Evolutionary conservation across 1,140 invertebrate species (phyloP).

Genomic region (Octopus sinensis): DNA sequence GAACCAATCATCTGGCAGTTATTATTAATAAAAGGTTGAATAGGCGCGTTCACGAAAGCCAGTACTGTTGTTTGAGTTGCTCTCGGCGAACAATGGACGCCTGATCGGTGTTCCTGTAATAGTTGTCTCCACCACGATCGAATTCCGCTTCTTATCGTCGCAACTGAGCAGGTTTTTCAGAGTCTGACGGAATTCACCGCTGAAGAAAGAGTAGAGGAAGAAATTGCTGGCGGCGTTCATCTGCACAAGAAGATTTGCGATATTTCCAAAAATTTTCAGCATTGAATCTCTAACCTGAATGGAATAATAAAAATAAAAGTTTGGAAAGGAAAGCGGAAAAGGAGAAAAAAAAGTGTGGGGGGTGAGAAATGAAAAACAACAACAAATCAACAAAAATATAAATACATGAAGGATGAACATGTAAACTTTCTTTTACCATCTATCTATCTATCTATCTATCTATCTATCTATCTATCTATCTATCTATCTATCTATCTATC

Average conservation of each 20-base stretch:
- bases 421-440: no score
- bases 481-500: no score
- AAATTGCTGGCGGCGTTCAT: constrained; percentile 74
- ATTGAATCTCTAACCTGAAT: constrained; percentile 38
- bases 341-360: no score
- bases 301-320: no score
- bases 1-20: no score
- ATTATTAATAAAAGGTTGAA: no score
- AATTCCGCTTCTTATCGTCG: not conserved
- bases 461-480: no score
- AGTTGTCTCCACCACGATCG: not conserved
- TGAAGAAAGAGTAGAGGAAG: constrained; percentile 74
- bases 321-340: no score
- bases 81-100: not conserved
- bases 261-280: constrained; percentile 65
- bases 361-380: no score
- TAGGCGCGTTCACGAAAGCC: not conserved
- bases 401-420: no score
- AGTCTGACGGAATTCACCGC: constrained; percentile 73
- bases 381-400: no score
- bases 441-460: no score
- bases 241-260: constrained; percentile 71
- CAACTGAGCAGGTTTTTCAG: constrained; percentile 64
- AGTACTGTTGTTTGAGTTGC: not conserved
- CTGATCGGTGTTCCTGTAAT: not conserved